A percentile compares a stretch with the other conserved stretches of the same genome.
phyloP scores from a whole-genome alignment of 2,797 vertebrate species.

The Buceros bicornis region DNA sequence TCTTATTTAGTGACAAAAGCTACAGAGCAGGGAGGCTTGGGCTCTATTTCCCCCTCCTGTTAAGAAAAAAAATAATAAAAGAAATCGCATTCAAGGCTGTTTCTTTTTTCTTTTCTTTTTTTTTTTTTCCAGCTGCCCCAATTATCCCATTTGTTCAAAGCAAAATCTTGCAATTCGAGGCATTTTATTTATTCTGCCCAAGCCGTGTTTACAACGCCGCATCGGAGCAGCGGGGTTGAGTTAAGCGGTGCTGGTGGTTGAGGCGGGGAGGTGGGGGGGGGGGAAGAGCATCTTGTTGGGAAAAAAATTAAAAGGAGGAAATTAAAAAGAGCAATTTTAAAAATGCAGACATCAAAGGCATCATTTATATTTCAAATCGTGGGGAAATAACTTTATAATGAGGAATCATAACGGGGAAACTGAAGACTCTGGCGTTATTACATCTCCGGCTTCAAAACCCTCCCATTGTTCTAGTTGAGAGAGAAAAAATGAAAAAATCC shows the following conservation, averaged over 20 bases:
- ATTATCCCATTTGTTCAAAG: constrained; percentile 80
- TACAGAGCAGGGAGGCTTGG: background rate
- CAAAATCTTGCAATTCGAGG: constrained; percentile 71
- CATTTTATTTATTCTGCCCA: constrained; percentile 77
- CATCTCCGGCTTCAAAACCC: constrained; percentile 68
- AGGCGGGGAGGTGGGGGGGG: background rate
- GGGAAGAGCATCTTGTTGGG: constrained; percentile 8
- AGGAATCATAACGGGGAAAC: constrained; percentile 64
- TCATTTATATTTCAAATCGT: constrained; percentile 75
- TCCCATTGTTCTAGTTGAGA: constrained; percentile 75
- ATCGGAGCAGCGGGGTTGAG: constrained; percentile 49
- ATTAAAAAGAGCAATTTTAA: constrained; percentile 47
- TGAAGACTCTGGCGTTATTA: constrained; percentile 49
- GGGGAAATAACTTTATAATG: constrained; percentile 80
- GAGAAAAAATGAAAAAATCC: background rate
- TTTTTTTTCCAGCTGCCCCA: constrained; percentile 67
- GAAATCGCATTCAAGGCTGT: constrained; percentile 32
- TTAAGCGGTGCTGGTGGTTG: background rate
- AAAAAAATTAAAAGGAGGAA: constrained; percentile 40
- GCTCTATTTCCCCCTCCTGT: background rate
- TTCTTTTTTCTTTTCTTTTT: constrained; percentile 54
- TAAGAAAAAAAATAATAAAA: background rate
- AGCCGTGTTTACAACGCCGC: constrained; percentile 65
- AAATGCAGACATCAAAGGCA: constrained; percentile 72
- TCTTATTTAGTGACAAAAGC: background rate